Evolutionary conservation across 2,888 invertebrate species (phyloP).

Genomic region (Tachystola acroxantha): DNA sequence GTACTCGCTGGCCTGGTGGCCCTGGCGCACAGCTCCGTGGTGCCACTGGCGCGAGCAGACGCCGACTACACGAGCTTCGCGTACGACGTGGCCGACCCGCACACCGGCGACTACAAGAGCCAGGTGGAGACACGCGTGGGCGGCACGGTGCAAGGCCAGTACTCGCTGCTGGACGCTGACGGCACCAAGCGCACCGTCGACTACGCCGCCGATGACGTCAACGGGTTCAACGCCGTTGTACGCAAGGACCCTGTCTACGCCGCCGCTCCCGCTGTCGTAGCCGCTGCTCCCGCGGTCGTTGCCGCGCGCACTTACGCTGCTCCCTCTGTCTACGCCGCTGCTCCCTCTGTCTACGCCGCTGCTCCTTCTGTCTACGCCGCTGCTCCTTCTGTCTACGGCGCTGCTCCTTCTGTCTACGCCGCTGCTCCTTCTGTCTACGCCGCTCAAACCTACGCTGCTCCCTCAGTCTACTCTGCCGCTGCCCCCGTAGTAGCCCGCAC

Average conservation of each 20-base stretch:
- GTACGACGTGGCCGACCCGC: conserved; percentile 76
- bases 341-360: conserved; percentile 18
- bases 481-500: conserved; percentile 19
- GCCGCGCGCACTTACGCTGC: conserved; percentile 29
- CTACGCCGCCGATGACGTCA: conserved; percentile 75
- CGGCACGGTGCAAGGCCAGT: conserved; percentile 73
- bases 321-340: conserved; percentile 18
- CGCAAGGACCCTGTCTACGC: conserved; percentile 67
- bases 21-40: conserved; percentile 61
- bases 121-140: conserved; percentile 75
- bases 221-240: conserved; percentile 79
- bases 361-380: conserved; percentile 18
- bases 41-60: conserved; percentile 74
- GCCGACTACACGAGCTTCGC: conserved; percentile 71
- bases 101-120: conserved; percentile 78
- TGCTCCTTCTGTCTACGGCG: conserved; percentile 16
- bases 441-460: no score
- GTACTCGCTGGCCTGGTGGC: conserved; percentile 60
- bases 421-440: conserved; percentile 23
- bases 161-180: conserved; percentile 75
- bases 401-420: conserved; percentile 23
- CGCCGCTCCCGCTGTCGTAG: conserved; percentile 44
- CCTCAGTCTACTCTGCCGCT: conserved; percentile 22
- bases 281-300: conserved; percentile 35
- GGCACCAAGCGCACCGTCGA: conserved; percentile 77